Conservation (phyloP, 2,888 invertebrate species). For the Hypselothyrea guttata region DNA sequence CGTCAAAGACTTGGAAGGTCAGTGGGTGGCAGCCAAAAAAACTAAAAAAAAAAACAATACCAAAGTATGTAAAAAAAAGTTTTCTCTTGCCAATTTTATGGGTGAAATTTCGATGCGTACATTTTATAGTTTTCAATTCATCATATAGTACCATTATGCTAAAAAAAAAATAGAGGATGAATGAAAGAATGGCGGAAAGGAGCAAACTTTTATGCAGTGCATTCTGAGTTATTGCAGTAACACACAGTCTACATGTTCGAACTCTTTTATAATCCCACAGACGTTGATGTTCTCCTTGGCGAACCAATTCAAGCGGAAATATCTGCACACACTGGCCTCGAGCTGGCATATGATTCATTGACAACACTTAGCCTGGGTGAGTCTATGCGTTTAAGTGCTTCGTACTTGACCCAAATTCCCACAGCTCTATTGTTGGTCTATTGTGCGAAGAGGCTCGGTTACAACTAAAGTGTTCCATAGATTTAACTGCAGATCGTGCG, state of each 20-base stretch:
- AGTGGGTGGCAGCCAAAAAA: constrained; percentile 60
- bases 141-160: constrained; percentile 56
- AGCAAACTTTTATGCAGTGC: constrained; percentile 51
- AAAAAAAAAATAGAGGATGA: constrained; percentile 38
- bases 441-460: not conserved
- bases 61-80: constrained; percentile 29
- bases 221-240: constrained; percentile 54
- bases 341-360: constrained; percentile 88
- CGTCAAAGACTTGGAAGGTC: constrained; percentile 86
- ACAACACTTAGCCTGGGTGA: constrained; percentile 88
- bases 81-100: constrained; percentile 49
- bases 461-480: not conserved
- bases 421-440: constrained; percentile 7
- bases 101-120: constrained; percentile 21
- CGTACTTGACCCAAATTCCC: too few species aligned
- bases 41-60: constrained; percentile 1
- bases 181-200: too few species aligned
- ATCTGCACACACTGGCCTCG: constrained; percentile 88
- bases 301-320: constrained; percentile 90
- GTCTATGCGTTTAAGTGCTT: constrained; percentile 52
- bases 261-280: constrained; percentile 77
- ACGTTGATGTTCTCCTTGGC: constrained; percentile 88
- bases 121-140: constrained; percentile 62
- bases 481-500: not conserved
- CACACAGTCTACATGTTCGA: constrained; percentile 19